Percentiles rank a stretch among this genome's conserved stretches.
phyloP scores from a whole-genome alignment of 2,888 invertebrate genomes.

The Nomada lathburiana region DNA sequence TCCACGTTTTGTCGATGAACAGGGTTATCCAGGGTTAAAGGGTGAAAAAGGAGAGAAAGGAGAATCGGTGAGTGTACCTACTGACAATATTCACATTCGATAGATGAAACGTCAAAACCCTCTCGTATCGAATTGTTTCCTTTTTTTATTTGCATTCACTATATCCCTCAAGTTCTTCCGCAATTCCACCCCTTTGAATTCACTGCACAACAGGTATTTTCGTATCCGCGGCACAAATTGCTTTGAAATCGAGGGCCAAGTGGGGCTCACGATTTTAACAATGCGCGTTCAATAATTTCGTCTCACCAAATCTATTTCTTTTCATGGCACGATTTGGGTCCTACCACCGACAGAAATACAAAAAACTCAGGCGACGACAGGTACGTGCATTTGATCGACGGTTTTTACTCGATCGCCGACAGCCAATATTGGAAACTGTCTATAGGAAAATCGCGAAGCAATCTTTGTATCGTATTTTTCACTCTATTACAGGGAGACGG shows the following conservation, averaged over 20 bases:
- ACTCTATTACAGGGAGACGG: slow-evolving; percentile 89
- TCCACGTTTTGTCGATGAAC: slow-evolving; percentile 43
- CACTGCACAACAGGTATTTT: slow-evolving; percentile 31
- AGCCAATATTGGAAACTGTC: neutral
- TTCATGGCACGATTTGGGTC: slow-evolving; percentile 73
- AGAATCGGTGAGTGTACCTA: slow-evolving; percentile 91
- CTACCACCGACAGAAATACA: slow-evolving; percentile 89
- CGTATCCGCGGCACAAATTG: neutral
- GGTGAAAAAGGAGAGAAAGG: slow-evolving; percentile 97
- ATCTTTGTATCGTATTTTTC: neutral
- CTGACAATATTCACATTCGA: slow-evolving; percentile 27
- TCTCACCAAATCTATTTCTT: slow-evolving; percentile 70
- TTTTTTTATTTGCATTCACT: slow-evolving; percentile 20
- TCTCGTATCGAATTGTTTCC: slow-evolving; percentile 16
- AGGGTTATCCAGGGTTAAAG: slow-evolving; percentile 94
- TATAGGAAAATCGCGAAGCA: neutral
- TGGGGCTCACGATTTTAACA: slow-evolving; percentile 5
- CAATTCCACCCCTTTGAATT: slow-evolving; percentile 35
- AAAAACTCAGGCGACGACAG: slow-evolving; percentile 93
- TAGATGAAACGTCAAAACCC: slow-evolving; percentile 21
- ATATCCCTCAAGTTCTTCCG: slow-evolving; percentile 40
- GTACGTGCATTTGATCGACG: slow-evolving; percentile 83
- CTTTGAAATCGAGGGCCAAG: slow-evolving; percentile 30
- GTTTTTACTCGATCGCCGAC: neutral
- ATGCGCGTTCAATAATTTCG: slow-evolving; percentile 45